Evolutionary conservation across 1,140 invertebrate genomes (phyloP).

Genomic region (Anadara kagoshimensis): DNA sequence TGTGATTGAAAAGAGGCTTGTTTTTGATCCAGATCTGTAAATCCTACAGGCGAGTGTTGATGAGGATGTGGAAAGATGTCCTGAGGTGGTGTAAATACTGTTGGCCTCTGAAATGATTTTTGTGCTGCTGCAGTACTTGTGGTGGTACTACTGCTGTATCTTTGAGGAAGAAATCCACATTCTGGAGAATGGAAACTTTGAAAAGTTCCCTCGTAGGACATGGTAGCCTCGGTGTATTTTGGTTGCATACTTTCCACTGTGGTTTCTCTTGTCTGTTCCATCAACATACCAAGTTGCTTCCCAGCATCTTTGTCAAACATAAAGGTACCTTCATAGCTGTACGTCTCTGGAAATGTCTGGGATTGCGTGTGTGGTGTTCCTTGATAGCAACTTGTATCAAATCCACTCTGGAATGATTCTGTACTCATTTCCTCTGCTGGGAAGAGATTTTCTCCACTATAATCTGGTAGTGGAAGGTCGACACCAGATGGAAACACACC

Average conservation of each 20-base stretch:
- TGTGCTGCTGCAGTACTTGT: constrained; percentile 12
- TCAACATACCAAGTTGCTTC: constrained; percentile 47
- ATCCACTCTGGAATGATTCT: constrained; percentile 13
- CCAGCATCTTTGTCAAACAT: constrained; percentile 52
- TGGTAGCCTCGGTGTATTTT: constrained; percentile 44
- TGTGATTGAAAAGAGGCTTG: constrained; percentile 33
- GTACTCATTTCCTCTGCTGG: constrained; percentile 20
- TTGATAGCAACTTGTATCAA: constrained; percentile 6
- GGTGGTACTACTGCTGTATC: constrained; percentile 20
- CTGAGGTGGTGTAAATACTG: constrained; percentile 27
- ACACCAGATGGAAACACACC: too few relatives aligned
- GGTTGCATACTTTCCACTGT: constrained; percentile 32
- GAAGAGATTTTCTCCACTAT: too few relatives aligned
- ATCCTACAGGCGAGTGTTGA: constrained; percentile 5
- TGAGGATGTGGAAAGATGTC: constrained; percentile 31
- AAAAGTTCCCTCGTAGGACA: constrained; percentile 49
- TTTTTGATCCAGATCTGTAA: constrained; percentile 43
- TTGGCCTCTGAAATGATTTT: not conserved
- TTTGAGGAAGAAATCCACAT: constrained; percentile 30
- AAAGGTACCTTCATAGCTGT: constrained; percentile 60
- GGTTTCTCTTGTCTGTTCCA: constrained; percentile 31
- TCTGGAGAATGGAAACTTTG: constrained; percentile 38
- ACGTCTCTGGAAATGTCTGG: constrained; percentile 45
- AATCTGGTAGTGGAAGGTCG: too few relatives aligned
- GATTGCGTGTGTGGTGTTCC: constrained; percentile 19